phyloP scores from a whole-genome alignment of 2,888 invertebrate species.

The Thereva unica region DNA sequence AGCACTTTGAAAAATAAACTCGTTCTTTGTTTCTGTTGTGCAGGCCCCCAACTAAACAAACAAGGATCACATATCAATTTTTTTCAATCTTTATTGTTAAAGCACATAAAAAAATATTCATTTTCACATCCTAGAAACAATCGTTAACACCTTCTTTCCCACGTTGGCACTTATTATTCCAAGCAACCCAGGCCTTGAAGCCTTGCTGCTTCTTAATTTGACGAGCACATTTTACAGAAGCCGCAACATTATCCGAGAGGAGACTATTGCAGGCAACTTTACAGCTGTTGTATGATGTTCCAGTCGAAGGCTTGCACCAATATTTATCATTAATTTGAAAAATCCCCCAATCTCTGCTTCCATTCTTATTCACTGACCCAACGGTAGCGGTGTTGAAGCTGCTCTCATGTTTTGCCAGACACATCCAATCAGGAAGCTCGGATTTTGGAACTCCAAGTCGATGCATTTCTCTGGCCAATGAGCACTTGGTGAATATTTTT shows the following conservation, averaged over 20 bases:
- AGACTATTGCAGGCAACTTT: conserved; percentile 51
- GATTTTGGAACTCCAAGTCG: conserved; percentile 53
- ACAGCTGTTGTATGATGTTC: conserved; percentile 51
- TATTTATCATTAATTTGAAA: conserved; percentile 57
- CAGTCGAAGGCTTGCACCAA: conserved; percentile 52
- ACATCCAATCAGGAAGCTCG: conserved; percentile 52
- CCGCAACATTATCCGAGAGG: conserved; percentile 51
- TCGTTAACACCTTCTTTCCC: conserved; percentile 13
- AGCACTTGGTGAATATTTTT: conserved; percentile 48
- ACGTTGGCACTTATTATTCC: conserved; percentile 42
- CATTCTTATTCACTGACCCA: conserved; percentile 60
- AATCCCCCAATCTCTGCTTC: conserved; percentile 57
- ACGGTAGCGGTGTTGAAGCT: conserved; percentile 58
- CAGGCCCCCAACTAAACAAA: too few relatives aligned
- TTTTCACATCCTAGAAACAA: neutral
- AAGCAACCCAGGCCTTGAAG: conserved; percentile 46
- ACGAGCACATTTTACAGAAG: conserved; percentile 43
- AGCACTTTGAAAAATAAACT: too few relatives aligned
- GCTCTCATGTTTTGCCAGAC: conserved; percentile 53
- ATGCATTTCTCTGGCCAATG: conserved; percentile 50
- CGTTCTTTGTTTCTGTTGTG: too few relatives aligned
- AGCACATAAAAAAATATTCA: too few relatives aligned
- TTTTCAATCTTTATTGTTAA: too few relatives aligned
- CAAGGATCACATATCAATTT: too few relatives aligned
- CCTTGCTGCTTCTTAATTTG: conserved; percentile 43